Conservation (phyloP, 2,113 vertebrate genomes). For the Myotis lucifugus region DNA sequence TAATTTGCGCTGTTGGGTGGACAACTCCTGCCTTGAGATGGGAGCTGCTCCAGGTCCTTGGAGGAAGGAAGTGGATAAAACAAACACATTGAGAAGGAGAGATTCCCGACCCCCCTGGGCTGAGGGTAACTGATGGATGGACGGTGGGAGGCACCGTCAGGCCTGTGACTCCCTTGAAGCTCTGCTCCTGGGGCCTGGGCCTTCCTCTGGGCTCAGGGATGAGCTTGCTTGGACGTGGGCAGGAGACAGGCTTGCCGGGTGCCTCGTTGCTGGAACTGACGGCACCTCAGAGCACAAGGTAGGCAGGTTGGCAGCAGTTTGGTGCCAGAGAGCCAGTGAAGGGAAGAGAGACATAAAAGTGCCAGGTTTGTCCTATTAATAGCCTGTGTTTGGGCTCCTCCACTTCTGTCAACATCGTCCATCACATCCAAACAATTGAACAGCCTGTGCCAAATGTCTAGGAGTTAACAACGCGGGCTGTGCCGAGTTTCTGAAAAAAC, state of each 20-base stretch:
- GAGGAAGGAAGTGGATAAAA: not conserved
- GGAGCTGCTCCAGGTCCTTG: not conserved
- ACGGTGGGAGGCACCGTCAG: not conserved
- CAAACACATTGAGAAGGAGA: not conserved
- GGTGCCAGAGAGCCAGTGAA: not conserved
- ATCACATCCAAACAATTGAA: constrained; percentile 76
- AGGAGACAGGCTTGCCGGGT: not conserved
- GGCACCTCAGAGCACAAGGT: not conserved
- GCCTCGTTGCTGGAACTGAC: not conserved
- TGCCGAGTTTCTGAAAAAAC: constrained; percentile 32
- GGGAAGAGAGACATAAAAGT: not conserved
- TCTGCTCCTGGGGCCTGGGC: not conserved
- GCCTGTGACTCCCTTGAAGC: no score
- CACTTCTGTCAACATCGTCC: constrained; percentile 66
- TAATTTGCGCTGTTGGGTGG: not conserved
- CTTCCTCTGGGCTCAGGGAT: not conserved
- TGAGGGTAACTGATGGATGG: rapidly evolving
- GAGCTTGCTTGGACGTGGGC: not conserved
- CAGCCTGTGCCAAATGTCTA: constrained; percentile 72
- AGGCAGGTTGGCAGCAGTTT: not conserved
- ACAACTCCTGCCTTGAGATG: not conserved
- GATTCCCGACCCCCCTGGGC: no score
- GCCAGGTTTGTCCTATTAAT: constrained; percentile 50
- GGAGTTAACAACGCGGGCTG: constrained; percentile 65
- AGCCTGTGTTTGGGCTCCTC: constrained; percentile 59